phyloP scores from a whole-genome alignment of 1,140 invertebrate genomes.

The Drosophila willistoni region DNA sequence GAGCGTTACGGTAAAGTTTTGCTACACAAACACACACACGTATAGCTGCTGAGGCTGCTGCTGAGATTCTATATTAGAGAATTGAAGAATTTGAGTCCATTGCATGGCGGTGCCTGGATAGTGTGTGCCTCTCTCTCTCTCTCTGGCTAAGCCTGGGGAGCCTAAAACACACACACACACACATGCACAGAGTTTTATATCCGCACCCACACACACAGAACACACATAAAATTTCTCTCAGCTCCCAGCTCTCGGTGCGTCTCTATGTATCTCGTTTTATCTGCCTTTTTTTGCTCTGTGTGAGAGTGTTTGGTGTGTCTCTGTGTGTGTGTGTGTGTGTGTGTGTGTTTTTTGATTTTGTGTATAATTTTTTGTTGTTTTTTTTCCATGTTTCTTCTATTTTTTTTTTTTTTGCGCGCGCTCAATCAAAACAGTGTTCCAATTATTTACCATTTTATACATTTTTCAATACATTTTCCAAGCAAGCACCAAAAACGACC shows the following conservation, averaged over 20 bases:
- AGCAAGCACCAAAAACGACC: neutral
- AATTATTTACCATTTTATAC: slow-evolving; percentile 35
- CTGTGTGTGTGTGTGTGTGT: slow-evolving; percentile 31
- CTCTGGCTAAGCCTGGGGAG: slow-evolving; percentile 18
- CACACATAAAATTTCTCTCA: slow-evolving; percentile 21
- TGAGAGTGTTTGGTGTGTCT: slow-evolving; percentile 9
- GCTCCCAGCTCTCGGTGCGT: slow-evolving; percentile 41
- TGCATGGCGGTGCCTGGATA: slow-evolving; percentile 35
- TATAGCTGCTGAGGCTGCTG: neutral
- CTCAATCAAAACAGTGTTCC: slow-evolving; percentile 74
- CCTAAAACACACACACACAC: neutral
- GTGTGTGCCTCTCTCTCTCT: neutral
- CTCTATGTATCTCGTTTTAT: slow-evolving; percentile 39
- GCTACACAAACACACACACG: no score
- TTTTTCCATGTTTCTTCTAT: neutral
- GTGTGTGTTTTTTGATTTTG: slow-evolving; percentile 59
- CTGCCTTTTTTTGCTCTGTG: slow-evolving; percentile 19
- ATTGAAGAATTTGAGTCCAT: neutral
- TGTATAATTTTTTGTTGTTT: slow-evolving; percentile 66
- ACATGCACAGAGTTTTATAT: neutral
- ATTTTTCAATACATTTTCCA: slow-evolving; percentile 20
- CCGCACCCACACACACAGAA: slow-evolving; percentile 4
- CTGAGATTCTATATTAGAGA: slow-evolving; percentile 7
- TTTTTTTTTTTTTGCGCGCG: slow-evolving; percentile 57
- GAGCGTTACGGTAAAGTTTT: slow-evolving; percentile 6